Base-by-base conservation (phyloP, 2,888 invertebrate genomes). In the Epistrophe grossulariae region DNA sequence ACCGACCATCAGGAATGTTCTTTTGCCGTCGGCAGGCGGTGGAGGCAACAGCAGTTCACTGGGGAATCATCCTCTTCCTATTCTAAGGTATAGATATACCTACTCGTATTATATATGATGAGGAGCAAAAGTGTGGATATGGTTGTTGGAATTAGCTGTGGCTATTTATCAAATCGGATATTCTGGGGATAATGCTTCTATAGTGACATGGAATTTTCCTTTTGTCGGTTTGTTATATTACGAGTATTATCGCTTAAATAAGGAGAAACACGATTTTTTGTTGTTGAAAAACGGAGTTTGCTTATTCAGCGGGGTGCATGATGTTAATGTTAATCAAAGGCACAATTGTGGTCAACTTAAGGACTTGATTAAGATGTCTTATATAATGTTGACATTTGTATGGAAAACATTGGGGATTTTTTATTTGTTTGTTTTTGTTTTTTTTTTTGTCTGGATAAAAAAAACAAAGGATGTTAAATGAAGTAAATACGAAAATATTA, bases 181-280 rank as follows among this genome's bases (percentile, higher is more conserved):
- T 87, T 87, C 72, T 66, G 60, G 79, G 83, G 79, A 87, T 87
- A 87, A 87, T 79, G 74, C 82, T 79, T 76, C 82, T 52, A n/a
- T n/a, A 82, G 82, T 87, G 87, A 87, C 87, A 87, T 76, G 83
- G 76, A 83, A 77, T 87, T 87, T 87, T 66, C 87, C 79, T 76
- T 87, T 83, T 87, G 87, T 83, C 87, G 83, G 83, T 79, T 83
- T 48, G 83, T 79, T 87, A 87, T 79, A 87, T 79, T 87, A 83
- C n/a, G n/a, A n/a, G n/a, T n/a, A n/a, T n/a, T 87, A 17, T 48
- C 35, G n/a, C 74, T 79, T 79, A 55, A 79, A 83, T 68, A 72
- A 83, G 55, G 72, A 52, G 73, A 82, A 76, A 60, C 64, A 60
- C 24, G 19, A n/a, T 62, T 40, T 59, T 35, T 45, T 77, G 11